These are phyloP conservation scores for Pseudococcus viburni DNA, from an alignment of 2,888 invertebrate species.

Conservation along the genomic window DNA sequence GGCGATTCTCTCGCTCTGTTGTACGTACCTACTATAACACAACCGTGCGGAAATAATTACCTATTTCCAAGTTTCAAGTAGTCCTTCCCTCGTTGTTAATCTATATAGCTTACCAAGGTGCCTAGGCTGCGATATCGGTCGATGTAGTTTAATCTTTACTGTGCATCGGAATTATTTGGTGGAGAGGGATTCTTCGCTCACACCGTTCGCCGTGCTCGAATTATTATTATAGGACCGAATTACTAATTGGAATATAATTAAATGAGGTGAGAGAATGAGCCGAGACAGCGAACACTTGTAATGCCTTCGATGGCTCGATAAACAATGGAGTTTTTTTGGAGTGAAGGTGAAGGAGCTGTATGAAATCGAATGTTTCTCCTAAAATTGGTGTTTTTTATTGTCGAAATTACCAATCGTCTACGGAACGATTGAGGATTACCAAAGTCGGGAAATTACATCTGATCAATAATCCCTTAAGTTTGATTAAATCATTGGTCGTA, in stretches of 20 bases:
- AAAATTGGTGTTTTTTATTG: too few species aligned
- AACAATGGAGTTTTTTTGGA: too few species aligned
- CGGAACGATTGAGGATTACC: too few species aligned
- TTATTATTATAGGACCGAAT: background rate
- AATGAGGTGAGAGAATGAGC: background rate
- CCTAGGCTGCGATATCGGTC: background rate
- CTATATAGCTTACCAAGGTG: background rate
- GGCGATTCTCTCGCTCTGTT: background rate
- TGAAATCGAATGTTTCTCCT: too few species aligned
- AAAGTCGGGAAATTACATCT: too few species aligned
- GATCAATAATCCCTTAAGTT: too few species aligned
- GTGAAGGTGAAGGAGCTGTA: too few species aligned
- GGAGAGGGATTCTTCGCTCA: background rate
- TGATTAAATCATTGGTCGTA: too few species aligned
- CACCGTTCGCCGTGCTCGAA: background rate
- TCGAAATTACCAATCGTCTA: too few species aligned
- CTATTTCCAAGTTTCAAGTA: background rate
- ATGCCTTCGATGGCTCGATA: too few species aligned
- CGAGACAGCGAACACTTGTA: too few species aligned
- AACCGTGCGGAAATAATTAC: slow-evolving; percentile 16
- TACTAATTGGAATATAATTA: slow-evolving; percentile 10
- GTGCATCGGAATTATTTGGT: background rate
- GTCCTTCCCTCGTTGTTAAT: background rate
- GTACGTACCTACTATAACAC: background rate
- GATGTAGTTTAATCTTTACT: slow-evolving; percentile 1